Conservation (phyloP, 2,113 vertebrate genomes). For the Macrotus californicus region DNA sequence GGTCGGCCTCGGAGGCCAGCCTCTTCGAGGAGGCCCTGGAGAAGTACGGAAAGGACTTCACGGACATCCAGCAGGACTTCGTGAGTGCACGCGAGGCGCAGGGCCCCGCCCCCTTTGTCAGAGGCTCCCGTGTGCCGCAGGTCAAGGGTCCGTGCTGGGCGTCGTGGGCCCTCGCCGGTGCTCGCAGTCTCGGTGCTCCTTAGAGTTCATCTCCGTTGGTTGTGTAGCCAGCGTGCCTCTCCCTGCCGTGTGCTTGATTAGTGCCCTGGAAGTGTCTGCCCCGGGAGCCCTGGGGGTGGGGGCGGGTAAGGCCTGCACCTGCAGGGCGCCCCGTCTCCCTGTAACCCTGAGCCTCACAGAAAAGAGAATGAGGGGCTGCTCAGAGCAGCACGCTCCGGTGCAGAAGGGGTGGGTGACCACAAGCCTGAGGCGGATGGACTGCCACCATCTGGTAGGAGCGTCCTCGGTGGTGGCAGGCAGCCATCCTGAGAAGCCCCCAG, state of each 20-base stretch:
- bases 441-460: not conserved
- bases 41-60: constrained; percentile 99
- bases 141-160: rapidly evolving
- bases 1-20: constrained; percentile 98
- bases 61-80: constrained; percentile 98
- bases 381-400: rapidly evolving
- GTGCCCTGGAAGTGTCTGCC: not conserved
- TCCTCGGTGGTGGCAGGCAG: not conserved
- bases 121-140: not conserved
- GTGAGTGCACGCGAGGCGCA: constrained; percentile 80
- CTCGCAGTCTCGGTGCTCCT: rapidly evolving
- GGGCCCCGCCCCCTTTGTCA: rapidly evolving
- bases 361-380: rapidly evolving
- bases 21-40: constrained; percentile 97
- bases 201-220: no score
- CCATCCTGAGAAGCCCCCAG: not conserved
- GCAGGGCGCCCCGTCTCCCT: not conserved
- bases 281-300: rapidly evolving
- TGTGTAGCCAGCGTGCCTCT: rapidly evolving
- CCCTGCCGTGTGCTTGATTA: rapidly evolving
- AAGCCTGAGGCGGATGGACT: not conserved
- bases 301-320: rapidly evolving
- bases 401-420: not conserved
- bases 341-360: not conserved
- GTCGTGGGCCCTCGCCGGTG: rapidly evolving